Evolutionary conservation across 1,140 invertebrate species (phyloP).

Genomic region (Meteorus sp.): DNA sequence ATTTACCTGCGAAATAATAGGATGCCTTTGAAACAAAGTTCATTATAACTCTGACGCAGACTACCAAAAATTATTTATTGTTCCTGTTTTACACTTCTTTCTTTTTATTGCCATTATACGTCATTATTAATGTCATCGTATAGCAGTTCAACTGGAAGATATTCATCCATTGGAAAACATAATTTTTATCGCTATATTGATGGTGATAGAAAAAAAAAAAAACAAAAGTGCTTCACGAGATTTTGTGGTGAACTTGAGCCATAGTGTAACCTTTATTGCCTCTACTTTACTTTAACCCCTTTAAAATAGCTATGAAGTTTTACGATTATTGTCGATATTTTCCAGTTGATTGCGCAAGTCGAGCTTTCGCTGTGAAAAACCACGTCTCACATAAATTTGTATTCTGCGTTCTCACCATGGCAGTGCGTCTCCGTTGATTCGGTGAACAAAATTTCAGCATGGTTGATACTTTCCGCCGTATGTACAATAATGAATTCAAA

Average conservation of each 20-base stretch:
- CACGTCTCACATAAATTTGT: constrained; percentile 17
- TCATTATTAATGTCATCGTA: no score
- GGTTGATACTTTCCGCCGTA: no score
- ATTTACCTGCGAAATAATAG: constrained; percentile 73
- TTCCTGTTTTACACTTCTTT: no score
- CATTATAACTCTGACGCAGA: background rate
- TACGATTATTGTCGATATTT: constrained; percentile 23
- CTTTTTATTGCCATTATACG: background rate
- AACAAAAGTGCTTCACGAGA: constrained; percentile 10
- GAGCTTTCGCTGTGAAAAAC: constrained; percentile 11
- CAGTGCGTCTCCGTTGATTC: constrained; percentile 62
- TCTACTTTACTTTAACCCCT: background rate
- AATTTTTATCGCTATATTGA: background rate
- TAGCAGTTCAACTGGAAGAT: background rate
- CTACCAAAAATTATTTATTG: constrained; percentile 2
- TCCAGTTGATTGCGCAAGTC: constrained; percentile 16
- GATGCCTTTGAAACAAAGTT: constrained; percentile 12
- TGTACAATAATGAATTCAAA: no score
- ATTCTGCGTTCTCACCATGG: constrained; percentile 54
- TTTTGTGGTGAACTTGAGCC: constrained; percentile 9
- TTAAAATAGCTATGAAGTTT: constrained; percentile 20
- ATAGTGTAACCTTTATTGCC: background rate
- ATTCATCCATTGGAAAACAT: background rate
- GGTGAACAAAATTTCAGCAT: constrained; percentile 74
- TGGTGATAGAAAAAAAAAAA: background rate